Percentiles rank a stretch among this genome's conserved stretches.
Evolutionary conservation across 2,797 vertebrate species (phyloP).

Genomic region (Rhynchonycteris naso): DNA sequence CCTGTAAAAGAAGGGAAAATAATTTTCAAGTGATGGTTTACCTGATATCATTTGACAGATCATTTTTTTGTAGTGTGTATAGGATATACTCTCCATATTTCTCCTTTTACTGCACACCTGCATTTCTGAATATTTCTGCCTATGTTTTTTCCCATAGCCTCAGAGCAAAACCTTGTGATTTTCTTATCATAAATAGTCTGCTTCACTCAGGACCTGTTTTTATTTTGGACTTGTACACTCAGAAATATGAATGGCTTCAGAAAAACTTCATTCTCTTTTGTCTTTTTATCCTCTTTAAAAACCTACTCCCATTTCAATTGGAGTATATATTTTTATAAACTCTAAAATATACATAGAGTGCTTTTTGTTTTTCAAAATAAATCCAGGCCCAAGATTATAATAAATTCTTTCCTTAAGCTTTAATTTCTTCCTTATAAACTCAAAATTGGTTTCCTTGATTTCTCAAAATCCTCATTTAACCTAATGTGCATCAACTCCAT

Average conservation of each 20-base stretch:
- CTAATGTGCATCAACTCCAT: background rate
- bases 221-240: background rate
- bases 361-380: background rate
- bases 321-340: background rate
- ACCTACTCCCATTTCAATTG: background rate
- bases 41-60: background rate
- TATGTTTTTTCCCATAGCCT: background rate
- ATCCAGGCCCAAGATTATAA: background rate
- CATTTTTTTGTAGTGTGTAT: background rate
- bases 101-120: background rate
- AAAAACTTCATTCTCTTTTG: background rate
- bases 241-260: background rate
- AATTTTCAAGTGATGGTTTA: background rate
- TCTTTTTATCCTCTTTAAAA: background rate
- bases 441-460: background rate
- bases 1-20: slow-evolving; percentile 84
- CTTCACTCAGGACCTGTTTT: background rate
- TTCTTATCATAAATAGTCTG: background rate
- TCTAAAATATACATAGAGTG: background rate
- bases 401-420: slow-evolving; percentile 43
- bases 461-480: slow-evolving; percentile 18
- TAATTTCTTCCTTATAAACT: slow-evolving; percentile 55
- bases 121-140: background rate
- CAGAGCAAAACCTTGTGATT: background rate
- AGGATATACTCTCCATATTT: background rate